phyloP scores from a whole-genome alignment of 2,113 vertebrate species.

The Vanacampus margaritifer region DNA sequence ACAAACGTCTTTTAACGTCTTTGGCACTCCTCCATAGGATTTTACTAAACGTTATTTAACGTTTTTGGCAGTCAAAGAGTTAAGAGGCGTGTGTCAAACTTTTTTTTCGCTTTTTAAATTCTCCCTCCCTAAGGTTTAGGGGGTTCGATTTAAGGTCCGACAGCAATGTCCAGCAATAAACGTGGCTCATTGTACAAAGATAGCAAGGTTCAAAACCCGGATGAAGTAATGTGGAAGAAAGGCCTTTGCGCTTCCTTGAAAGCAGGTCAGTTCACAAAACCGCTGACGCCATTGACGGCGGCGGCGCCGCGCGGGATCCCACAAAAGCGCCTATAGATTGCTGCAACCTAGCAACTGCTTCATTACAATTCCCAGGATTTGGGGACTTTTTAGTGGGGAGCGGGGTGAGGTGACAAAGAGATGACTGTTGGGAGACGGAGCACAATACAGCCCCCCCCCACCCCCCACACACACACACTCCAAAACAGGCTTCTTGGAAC shows the following conservation, averaged over 20 bases:
- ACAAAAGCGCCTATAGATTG: constrained; percentile 66
- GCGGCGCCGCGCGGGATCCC: constrained; percentile 54
- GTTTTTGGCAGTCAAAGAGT: no score
- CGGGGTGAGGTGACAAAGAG: constrained; percentile 37
- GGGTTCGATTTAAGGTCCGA: no score
- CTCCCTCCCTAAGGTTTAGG: no score
- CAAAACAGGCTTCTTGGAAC: constrained; percentile 6
- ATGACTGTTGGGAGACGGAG: constrained; percentile 38
- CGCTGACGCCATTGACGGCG: constrained; percentile 50
- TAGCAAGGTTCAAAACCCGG: constrained; percentile 17
- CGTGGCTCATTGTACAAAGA: no score
- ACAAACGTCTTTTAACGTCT: no score
- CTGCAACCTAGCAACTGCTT: constrained; percentile 67
- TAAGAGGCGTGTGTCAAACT: no score
- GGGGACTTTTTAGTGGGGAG: constrained; percentile 29
- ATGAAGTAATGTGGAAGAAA: constrained; percentile 29
- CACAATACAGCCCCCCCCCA: neutral
- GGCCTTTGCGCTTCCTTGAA: constrained; percentile 40
- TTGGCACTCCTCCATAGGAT: no score
- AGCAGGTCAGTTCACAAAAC: constrained; percentile 54
- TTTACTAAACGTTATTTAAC: no score
- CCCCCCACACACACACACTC: no score
- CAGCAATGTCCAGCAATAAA: no score
- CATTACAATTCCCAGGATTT: constrained; percentile 65
- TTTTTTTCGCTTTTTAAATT: no score